Conservation (phyloP, 1,140 invertebrate genomes). For the Drosophila repletoides region DNA sequence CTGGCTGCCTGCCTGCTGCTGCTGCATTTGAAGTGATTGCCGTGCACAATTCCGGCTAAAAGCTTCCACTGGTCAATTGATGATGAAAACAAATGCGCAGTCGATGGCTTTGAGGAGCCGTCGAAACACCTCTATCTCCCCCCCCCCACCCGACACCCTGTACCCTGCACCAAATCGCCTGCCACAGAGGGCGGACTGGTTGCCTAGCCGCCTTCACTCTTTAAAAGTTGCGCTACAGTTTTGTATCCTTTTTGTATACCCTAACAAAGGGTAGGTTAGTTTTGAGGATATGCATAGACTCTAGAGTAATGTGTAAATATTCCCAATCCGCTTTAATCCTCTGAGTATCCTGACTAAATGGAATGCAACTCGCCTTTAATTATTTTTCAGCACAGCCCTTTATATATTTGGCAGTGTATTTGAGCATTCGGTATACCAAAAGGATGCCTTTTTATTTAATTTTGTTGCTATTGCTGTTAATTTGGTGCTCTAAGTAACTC, state of each 20-base stretch:
- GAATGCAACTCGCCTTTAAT: no score
- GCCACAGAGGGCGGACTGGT: no score
- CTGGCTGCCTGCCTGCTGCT: slow-evolving; percentile 19
- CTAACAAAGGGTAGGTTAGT: no score
- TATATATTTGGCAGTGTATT: no score
- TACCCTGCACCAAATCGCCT: background rate
- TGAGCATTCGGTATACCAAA: no score
- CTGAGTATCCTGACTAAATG: no score
- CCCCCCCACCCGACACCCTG: slow-evolving; percentile 2
- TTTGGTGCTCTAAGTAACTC: slow-evolving; percentile 26
- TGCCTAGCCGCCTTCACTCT: no score
- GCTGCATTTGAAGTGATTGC: slow-evolving; percentile 63
- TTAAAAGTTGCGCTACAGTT: background rate
- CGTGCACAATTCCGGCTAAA: slow-evolving; percentile 70
- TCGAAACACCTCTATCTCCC: background rate
- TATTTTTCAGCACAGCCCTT: no score
- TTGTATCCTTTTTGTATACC: slow-evolving; percentile 18
- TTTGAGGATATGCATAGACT: no score
- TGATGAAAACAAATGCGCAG: slow-evolving; percentile 76
- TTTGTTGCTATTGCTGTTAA: slow-evolving; percentile 1
- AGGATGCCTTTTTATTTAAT: no score
- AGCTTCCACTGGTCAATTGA: slow-evolving; percentile 74
- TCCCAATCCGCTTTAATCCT: no score
- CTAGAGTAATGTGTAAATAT: no score
- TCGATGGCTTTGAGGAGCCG: slow-evolving; percentile 25